Base-by-base conservation (phyloP, 2,113 vertebrate genomes). In the Raja brachyura region DNA sequence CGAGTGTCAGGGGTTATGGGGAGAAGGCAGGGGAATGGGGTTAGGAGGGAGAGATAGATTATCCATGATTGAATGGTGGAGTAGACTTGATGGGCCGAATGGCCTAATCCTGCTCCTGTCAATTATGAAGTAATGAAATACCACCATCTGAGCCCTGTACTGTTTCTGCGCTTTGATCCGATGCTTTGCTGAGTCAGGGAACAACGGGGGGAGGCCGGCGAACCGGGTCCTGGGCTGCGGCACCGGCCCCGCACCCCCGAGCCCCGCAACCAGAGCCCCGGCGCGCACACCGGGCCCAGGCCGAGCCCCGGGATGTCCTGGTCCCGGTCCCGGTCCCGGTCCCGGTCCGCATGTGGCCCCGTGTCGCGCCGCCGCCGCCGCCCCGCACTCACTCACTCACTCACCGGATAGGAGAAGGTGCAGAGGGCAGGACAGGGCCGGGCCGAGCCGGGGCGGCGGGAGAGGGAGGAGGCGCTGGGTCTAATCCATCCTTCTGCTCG, bases 401-500 rank as follows among this genome's bases (percentile, higher is more conserved):
- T 63, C 31, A 88, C 83, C 83, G n/a, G 10, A n/a, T 14, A 5
- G 2, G 13, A n/a, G 59, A 86, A 86, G 83, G 28, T n/a, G 31
- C 14, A 28, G 83, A 5, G 16, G 59, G n/a, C n/a, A n/a, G n/a
- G n/a, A n/a, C 14, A 0, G 25, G 61, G 92, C 66, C 61, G 93
- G 68, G 76, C 61, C 39, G 0, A 13, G 59, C 0, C 18, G 20
- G 31, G 70, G 14, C 25, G 81, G 39, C 16, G 83, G 83, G 94
- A 74, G 18, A n/a, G 79, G 93, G 90, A n/a, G 90, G 73, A 22
- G 93, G 56, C 28, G 85, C 75, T 86, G 61, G 48, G 74, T 9
- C 28, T 88, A 54, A n/a, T 93, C 75, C 61, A 66, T 76, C 61
- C 90, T 81, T 54, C 93, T 92, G 90, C 93, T 61, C 70, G 48